These are phyloP conservation scores for Acrobasis consociella DNA, from an alignment of 2,888 invertebrate genomes.

Conservation along the genomic window DNA sequence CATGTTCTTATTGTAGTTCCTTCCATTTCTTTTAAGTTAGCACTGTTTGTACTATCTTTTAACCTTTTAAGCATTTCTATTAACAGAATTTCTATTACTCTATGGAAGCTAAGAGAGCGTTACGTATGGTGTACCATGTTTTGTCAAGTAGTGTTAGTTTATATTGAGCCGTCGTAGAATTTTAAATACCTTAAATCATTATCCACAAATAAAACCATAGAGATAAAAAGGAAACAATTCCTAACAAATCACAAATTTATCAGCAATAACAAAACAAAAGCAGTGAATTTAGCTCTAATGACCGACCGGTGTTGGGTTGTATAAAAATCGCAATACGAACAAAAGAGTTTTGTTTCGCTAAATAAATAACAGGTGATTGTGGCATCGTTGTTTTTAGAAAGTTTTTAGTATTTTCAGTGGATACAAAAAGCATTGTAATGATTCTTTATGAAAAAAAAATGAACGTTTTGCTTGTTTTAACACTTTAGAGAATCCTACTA, in stretches of 20 bases:
- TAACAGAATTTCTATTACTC: no score
- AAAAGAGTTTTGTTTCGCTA: conserved; percentile 28
- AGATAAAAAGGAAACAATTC: background rate
- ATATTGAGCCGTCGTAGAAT: no score
- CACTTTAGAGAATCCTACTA: no score
- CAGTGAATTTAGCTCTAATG: conserved; percentile 3
- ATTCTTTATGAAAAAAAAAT: background rate
- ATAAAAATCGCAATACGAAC: conserved; percentile 20
- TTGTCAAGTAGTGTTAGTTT: no score
- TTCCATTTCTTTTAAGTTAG: no score
- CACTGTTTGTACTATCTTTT: no score
- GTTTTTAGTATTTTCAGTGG: conserved; percentile 5
- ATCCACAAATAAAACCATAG: background rate
- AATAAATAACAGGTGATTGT: conserved; percentile 24
- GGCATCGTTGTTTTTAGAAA: conserved; percentile 29
- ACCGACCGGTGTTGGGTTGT: background rate
- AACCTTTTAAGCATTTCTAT: no score
- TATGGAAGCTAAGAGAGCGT: no score
- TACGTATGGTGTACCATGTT: no score
- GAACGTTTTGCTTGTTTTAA: no score
- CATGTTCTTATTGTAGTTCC: no score
- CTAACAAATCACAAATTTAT: background rate
- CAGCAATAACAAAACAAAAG: background rate
- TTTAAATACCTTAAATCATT: no score
- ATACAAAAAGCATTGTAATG: background rate